Evolutionary conservation across 2,797 vertebrate genomes (phyloP).

Genomic region (Channallabes apus): DNA sequence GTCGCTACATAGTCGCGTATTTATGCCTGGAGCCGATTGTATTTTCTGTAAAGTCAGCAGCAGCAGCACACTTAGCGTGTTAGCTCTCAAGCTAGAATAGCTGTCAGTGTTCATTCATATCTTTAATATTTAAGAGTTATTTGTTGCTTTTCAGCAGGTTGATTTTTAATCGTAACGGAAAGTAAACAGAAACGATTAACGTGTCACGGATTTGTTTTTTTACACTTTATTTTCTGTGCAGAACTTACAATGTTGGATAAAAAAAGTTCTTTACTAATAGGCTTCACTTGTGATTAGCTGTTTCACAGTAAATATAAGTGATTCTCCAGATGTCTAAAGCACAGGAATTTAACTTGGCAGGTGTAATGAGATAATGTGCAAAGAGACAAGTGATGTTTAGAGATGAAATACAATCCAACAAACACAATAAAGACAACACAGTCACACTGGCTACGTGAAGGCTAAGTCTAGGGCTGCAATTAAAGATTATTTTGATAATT

Average conservation of each 20-base stretch:
- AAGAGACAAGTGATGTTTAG: no score
- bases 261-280: neutral
- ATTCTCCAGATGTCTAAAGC: neutral
- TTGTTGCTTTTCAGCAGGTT: neutral
- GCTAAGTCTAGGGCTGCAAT: no score
- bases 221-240: neutral
- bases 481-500: no score
- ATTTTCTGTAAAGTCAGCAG: neutral
- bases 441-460: neutral
- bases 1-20: neutral
- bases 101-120: conserved; percentile 21
- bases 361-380: neutral
- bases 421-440: neutral
- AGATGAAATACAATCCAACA: neutral
- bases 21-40: neutral
- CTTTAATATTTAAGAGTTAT: neutral
- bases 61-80: conserved; percentile 42
- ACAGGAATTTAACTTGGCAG: neutral
- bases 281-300: neutral
- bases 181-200: neutral
- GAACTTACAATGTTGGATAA: neutral
- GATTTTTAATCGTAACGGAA: neutral
- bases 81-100: conserved; percentile 54
- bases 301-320: neutral
- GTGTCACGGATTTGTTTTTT: neutral